Base-by-base conservation (phyloP, 2,113 vertebrate genomes). In the Mastomys coucha region DNA sequence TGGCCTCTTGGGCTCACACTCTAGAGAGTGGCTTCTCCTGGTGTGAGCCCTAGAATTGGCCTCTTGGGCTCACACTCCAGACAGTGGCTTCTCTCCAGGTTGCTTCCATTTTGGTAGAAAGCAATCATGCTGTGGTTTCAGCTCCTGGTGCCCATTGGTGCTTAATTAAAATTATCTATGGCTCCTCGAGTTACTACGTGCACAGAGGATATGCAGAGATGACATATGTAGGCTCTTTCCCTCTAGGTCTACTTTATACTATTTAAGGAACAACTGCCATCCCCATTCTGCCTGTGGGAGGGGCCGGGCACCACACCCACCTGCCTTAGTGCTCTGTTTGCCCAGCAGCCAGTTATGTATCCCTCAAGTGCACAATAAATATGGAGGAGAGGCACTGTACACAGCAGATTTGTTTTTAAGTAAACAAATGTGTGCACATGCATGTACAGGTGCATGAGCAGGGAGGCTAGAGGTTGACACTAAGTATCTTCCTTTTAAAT, bases 401-500 rank as follows among this genome's bases (percentile, higher is more conserved):
- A 85, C 85, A 63, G 93, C 91, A 90, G 95, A 69, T 97, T 97
- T 97, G 97, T 97, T 5, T 86, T 78, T 94, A 58, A 75, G 24
- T 39, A 75, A 89, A 20, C 36, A 69, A 36, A 16, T n/a, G 20
- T 10, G 22, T 70, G 49, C 22, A 22, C 7, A 24, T 7, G 16
- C 17, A 33, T n/a, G 45, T n/a, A 7, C 11, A 53, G 65, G 31
- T 65, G 33, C 63, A 33, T 1, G 8, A 12, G 60, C 20, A 4
- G 82, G 22, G 56, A 63, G 58, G n/a, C n/a, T 24, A 84, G n/a
- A 42, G 81, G 39, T 11, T 45, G 81, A 6, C 24, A 16, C 58
- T 26, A 28, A 2, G n/a, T 31, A 11, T 65, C 26, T 84, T 22
- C 19, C 42, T 19, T 86, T 86, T 69, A 13, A 67, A 28, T 14